Percentiles rank a stretch among this genome's conserved stretches.
Conservation (phyloP, 2,797 vertebrate species). For the Lemur catta region DNA sequence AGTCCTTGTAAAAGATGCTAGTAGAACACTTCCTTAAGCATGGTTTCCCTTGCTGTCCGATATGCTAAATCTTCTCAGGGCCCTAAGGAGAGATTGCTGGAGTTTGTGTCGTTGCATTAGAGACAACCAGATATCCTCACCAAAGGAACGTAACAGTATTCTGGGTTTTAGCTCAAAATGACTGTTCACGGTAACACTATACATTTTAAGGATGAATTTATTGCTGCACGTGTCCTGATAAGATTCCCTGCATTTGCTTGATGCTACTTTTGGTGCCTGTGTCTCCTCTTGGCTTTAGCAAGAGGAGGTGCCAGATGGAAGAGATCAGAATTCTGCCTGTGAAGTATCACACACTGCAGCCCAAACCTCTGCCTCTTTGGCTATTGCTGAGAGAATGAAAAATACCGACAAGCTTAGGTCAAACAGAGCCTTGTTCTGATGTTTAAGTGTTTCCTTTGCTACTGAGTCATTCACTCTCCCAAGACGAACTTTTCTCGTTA, state of each 20-base stretch:
- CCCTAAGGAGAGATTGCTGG: not conserved
- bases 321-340: not conserved
- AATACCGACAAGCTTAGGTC: not conserved
- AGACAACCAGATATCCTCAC: not conserved
- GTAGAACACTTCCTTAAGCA: not conserved
- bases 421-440: not conserved
- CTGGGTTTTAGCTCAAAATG: not conserved
- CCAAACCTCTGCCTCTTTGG: not conserved
- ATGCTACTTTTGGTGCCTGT: not conserved
- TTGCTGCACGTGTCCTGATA: not conserved
- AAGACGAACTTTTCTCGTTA: not conserved
- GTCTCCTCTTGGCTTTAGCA: not conserved
- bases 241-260: not conserved
- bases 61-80: not conserved
- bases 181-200: not conserved
- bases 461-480: not conserved
- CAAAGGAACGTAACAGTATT: not conserved
- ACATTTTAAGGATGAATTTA: not conserved
- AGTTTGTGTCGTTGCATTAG: not conserved
- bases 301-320: not conserved
- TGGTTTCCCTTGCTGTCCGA: not conserved
- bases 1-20: not conserved
- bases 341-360: not conserved
- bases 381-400: not conserved
- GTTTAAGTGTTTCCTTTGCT: not conserved